Base-by-base conservation (phyloP, 2,888 invertebrate genomes). In the Meiosimyza platycephala region DNA sequence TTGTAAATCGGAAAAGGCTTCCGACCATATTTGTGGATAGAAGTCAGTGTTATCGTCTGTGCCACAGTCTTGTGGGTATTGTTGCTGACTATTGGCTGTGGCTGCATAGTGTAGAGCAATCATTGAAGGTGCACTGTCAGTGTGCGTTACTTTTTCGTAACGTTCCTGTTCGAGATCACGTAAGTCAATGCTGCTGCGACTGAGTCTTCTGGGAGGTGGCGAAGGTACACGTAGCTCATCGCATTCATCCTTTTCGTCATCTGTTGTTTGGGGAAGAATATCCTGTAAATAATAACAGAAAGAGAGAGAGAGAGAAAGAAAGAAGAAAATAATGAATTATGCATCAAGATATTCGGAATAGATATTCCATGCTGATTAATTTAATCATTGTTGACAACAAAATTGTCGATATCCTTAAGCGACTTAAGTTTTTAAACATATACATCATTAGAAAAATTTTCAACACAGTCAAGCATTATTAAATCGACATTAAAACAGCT, bases 61-160 rank as follows among this genome's bases (percentile, higher is more conserved):
- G 55, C 40, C 40, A 9, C 40, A 40, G 40, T 9, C 40, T 72
- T 22, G 70, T 62, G 71, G 75, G 75, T 74, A 62, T 12, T 69
- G 54, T 48, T 65, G 52, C 47, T 64, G 69, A 76, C 81, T 82
- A 62, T 84, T 77, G 48, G 80, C 78, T 28, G 80, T 79, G 59
- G 82, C 79, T 15, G 81, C 82, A 74, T 82, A 83, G 71, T 84
- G 87, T 60, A 87, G 76, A 0, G 87, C 86, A 77, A 88, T 86
- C 86, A 87, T 87, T 18, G 88, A 88, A 3, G 87, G 87, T 6
- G 87, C 88, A 76, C 88, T 88, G 75, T 88, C 88, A 6, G 88
- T 88, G 76, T 88, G 88, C 22, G 86, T 84, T 72, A 88, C 88
- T 78, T 87, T 87, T 74, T 87, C 87, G 69, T 87, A 87, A 22